A percentile compares a stretch with the other conserved stretches of the same genome.
Evolutionary conservation across 2,797 vertebrate genomes (phyloP).

Genomic region (Macroramphosus scolopax): DNA sequence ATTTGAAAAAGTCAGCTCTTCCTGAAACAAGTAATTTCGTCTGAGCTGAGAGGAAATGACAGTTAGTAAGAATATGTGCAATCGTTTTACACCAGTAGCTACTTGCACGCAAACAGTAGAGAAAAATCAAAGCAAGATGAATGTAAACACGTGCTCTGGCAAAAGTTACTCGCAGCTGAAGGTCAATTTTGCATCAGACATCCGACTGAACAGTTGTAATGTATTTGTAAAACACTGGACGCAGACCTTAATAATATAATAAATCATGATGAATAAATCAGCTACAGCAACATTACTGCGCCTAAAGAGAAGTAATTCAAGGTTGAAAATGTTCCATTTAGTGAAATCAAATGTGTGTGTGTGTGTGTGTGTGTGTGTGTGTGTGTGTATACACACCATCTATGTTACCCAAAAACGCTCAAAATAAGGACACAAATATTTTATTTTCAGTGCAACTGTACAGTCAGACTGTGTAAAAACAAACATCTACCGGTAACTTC

Average conservation of each 20-base stretch:
- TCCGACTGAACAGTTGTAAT: background rate
- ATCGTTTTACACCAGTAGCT: constrained; percentile 2
- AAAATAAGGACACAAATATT: too few relatives aligned
- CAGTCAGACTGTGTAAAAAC: too few relatives aligned
- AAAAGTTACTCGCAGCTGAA: background rate
- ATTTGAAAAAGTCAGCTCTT: constrained; percentile 34
- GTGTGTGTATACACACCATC: too few relatives aligned
- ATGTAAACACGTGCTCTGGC: too few relatives aligned
- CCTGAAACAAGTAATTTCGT: constrained; percentile 55
- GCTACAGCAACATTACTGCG: background rate
- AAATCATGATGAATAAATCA: background rate
- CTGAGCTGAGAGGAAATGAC: constrained; percentile 56
- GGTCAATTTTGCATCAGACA: background rate
- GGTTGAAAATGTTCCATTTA: too few relatives aligned
- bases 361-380: too few relatives aligned
- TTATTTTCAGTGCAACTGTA: too few relatives aligned
- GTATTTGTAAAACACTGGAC: background rate
- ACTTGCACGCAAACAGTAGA: background rate
- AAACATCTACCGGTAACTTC: background rate
- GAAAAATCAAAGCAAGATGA: background rate
- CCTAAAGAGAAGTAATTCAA: too few relatives aligned
- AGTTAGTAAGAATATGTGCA: constrained; percentile 1
- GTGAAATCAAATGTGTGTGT: too few relatives aligned
- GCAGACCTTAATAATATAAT: too few relatives aligned
- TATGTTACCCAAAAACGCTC: too few relatives aligned